These are phyloP conservation scores for Macquaria australasica DNA, from an alignment of 2,113 vertebrate genomes.

Conservation along the genomic window DNA sequence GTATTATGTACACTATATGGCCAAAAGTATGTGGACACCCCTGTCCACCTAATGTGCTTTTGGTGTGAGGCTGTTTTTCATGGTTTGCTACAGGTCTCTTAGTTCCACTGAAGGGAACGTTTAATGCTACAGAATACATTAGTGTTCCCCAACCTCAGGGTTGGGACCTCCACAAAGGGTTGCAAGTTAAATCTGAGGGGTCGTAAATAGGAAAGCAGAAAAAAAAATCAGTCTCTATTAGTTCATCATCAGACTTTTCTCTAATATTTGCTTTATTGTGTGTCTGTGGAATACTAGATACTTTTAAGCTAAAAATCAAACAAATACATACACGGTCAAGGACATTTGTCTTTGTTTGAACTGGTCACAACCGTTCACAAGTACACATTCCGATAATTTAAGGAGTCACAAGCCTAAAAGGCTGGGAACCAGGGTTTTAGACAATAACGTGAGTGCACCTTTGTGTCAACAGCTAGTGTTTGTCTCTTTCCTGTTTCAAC, in stretches of 20 bases:
- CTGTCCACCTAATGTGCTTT: background rate
- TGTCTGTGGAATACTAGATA: background rate
- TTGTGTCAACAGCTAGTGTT: background rate
- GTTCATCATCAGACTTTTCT: too few species aligned
- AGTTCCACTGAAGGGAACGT: background rate
- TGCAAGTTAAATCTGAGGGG: background rate
- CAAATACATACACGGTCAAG: too few species aligned
- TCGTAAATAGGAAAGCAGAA: background rate
- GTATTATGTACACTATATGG: slow-evolving; percentile 14
- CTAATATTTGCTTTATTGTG: too few species aligned
- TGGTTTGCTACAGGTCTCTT: background rate
- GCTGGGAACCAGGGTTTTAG: background rate
- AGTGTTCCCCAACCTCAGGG: background rate
- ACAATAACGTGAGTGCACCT: background rate
- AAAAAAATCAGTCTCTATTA: too few species aligned
- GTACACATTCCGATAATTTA: too few species aligned
- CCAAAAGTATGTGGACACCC: slow-evolving; percentile 4
- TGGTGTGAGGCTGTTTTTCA: background rate
- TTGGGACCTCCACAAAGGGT: background rate
- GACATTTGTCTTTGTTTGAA: background rate
- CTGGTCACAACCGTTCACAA: background rate
- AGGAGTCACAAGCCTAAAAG: background rate
- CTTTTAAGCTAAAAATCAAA: too few species aligned
- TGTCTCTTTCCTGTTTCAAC: background rate
- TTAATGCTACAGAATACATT: background rate